Percentiles rank a stretch among this genome's conserved stretches.
These are phyloP conservation scores for Bostrychus sinensis DNA, from an alignment of 2,113 vertebrate species.

Conservation along the genomic window DNA sequence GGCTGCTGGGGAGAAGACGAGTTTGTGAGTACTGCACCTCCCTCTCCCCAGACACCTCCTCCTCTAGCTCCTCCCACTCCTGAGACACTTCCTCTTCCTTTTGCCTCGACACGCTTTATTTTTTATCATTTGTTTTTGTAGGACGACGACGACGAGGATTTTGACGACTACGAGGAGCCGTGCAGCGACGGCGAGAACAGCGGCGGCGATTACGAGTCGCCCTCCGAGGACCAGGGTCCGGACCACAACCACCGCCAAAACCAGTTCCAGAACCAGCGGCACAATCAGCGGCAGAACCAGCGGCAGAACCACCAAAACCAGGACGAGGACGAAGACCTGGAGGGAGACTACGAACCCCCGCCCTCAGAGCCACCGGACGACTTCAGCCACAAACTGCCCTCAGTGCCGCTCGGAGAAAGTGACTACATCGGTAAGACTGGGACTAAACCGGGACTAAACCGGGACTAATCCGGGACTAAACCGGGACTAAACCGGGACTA, in stretches of 20 bases:
- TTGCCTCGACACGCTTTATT: too few relatives aligned
- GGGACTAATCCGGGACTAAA: too few relatives aligned
- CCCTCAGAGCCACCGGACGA: constrained; percentile 84
- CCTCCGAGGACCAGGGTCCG: constrained; percentile 75
- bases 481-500: too few relatives aligned
- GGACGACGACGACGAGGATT: constrained; percentile 56
- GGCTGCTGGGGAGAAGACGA: constrained; percentile 86
- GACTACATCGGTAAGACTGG: constrained; percentile 85
- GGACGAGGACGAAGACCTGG: neutral
- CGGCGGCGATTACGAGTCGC: constrained; percentile 87
- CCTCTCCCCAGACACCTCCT: too few relatives aligned
- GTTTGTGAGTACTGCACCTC: constrained; percentile 65
- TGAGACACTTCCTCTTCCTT: too few relatives aligned
- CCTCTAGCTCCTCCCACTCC: too few relatives aligned
- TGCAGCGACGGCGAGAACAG: constrained; percentile 75
- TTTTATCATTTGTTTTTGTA: too few relatives aligned
- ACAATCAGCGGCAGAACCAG: neutral
- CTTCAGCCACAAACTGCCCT: constrained; percentile 76
- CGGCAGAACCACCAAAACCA: too few relatives aligned
- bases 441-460: neutral
- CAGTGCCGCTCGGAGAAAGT: constrained; percentile 78
- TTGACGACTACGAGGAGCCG: constrained; percentile 91
- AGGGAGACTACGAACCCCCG: constrained; percentile 84
- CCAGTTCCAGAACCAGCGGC: neutral
- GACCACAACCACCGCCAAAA: constrained; percentile 57